Percentiles rank a stretch among this genome's conserved stretches.
Conservation (phyloP, 64 coral and sea anemone species). For the Dendronephthya gigantea region DNA sequence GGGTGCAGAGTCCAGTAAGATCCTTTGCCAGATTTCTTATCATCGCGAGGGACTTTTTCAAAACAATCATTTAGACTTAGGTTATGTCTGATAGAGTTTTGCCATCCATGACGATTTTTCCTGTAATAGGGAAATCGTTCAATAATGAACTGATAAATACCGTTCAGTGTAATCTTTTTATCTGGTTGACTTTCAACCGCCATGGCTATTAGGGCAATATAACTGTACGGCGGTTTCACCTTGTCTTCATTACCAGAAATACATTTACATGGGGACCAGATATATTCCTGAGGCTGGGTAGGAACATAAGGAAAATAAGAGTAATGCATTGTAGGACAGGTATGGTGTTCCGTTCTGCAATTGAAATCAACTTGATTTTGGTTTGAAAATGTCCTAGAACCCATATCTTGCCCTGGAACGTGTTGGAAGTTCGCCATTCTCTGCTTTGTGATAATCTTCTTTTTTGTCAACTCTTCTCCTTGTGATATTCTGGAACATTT, state of each 20-base stretch:
- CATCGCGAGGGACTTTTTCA: conserved; percentile 63
- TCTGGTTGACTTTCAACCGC: conserved; percentile 52
- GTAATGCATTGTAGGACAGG: background rate
- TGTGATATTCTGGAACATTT: background rate
- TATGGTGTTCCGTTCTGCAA: background rate
- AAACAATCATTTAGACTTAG: conserved; percentile 91
- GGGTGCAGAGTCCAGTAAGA: conserved; percentile 70
- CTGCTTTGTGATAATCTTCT: background rate
- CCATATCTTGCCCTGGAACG: background rate
- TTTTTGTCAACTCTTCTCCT: background rate
- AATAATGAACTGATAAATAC: conserved; percentile 69
- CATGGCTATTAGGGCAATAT: conserved; percentile 90
- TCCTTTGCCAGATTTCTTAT: conserved; percentile 62
- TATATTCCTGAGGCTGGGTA: background rate
- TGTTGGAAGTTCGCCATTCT: conserved; percentile 3
- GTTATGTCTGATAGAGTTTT: conserved; percentile 95
- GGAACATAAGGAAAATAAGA: background rate
- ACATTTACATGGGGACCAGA: conserved; percentile 2
- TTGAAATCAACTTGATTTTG: background rate
- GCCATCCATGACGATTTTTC: conserved; percentile 62
- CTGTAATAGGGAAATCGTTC: conserved; percentile 62
- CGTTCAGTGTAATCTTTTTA: conserved; percentile 63
- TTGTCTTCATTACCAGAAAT: conserved; percentile 25
- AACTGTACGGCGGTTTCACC: conserved; percentile 78
- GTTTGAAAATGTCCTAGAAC: background rate